These are phyloP conservation scores for Hypercompe scribonia DNA, from an alignment of 2,888 invertebrate genomes.

Conservation along the genomic window DNA sequence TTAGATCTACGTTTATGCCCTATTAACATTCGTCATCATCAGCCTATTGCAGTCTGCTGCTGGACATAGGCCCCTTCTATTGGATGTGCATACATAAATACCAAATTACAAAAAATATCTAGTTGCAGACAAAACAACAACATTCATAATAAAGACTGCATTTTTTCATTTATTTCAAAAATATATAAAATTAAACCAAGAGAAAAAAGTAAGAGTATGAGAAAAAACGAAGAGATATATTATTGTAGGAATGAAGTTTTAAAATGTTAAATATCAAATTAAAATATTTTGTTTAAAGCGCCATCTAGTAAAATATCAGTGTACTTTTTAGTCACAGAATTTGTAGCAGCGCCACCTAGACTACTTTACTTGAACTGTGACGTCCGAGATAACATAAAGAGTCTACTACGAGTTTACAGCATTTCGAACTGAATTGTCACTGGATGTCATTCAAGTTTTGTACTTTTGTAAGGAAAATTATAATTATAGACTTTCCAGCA, in stretches of 20 bases:
- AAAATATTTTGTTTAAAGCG: constrained; percentile 21
- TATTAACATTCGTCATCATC: no score
- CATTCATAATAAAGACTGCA: no score
- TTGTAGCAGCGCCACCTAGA: constrained; percentile 52
- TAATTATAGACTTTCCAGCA: background rate
- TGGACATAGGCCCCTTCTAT: no score
- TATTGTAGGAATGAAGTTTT: background rate
- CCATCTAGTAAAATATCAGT: constrained; percentile 33
- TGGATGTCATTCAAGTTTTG: background rate
- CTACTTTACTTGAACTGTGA: constrained; percentile 27
- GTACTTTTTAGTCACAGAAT: constrained; percentile 19
- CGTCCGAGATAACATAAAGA: constrained; percentile 30
- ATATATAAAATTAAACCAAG: no score
- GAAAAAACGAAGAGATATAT: no score
- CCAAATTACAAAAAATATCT: no score
- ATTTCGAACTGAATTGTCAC: constrained; percentile 9
- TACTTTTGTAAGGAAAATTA: background rate
- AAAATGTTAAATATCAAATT: background rate
- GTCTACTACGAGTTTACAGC: constrained; percentile 22
- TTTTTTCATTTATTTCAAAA: no score
- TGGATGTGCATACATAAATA: no score
- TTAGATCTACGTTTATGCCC: no score
- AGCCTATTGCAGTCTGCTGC: no score
- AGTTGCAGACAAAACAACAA: no score
- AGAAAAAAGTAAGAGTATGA: no score